A percentile compares a stretch with the other conserved stretches of the same genome.
Conservation (phyloP, 2,113 vertebrate genomes). For the Orcinus orca region DNA sequence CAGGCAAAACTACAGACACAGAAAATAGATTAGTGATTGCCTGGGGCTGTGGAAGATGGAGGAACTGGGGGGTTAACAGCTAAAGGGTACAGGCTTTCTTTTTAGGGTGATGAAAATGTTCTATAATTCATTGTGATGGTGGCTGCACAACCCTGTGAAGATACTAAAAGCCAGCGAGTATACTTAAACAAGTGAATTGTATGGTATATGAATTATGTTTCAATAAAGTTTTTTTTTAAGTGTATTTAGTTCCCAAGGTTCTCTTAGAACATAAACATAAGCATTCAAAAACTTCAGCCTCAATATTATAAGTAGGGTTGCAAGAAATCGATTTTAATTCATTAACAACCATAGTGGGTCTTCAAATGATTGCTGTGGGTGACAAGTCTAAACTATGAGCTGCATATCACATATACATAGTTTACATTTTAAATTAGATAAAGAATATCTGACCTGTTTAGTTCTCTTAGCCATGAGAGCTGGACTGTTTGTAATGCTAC, state of each 20-base stretch:
- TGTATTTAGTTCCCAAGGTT: constrained; percentile 32
- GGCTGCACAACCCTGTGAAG: background rate
- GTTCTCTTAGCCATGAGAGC: constrained; percentile 97
- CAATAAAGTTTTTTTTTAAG: background rate
- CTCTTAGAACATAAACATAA: constrained; percentile 21
- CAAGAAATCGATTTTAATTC: constrained; percentile 23
- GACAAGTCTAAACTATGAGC: background rate
- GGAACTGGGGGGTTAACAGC: background rate
- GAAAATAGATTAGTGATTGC: background rate
- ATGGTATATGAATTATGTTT: background rate
- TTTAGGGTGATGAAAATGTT: background rate
- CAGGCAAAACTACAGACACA: background rate
- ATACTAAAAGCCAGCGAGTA: background rate
- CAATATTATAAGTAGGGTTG: background rate
- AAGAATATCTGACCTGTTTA: constrained; percentile 90
- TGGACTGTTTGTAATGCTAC: constrained; percentile 91
- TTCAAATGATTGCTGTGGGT: background rate
- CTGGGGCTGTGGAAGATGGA: background rate
- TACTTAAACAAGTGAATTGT: background rate
- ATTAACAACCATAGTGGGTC: background rate
- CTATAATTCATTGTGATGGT: background rate
- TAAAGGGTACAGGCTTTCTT: background rate
- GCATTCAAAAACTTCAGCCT: constrained; percentile 32
- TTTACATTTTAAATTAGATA: constrained; percentile 57
- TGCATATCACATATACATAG: constrained; percentile 34